These are phyloP conservation scores for Crossaster papposus DNA, from an alignment of 53 echinoderm and acorn worm species.

Conservation along the genomic window DNA sequence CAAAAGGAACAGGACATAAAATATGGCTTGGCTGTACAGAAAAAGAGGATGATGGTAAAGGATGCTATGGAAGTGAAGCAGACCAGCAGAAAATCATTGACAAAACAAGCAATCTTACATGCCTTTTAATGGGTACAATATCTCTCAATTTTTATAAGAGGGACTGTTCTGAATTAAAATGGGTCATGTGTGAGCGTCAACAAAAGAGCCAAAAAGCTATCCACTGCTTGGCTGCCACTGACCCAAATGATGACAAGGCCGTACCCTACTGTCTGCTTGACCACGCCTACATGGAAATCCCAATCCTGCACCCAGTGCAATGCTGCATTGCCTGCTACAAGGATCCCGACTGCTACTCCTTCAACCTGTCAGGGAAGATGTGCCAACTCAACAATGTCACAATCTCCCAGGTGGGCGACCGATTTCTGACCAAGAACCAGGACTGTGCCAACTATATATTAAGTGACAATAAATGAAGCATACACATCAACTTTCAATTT, in stretches of 20 bases:
- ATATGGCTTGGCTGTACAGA: not conserved
- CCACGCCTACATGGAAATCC: too few relatives aligned
- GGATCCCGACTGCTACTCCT: constrained; percentile 31
- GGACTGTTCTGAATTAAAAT: not conserved
- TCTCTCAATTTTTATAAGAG: not conserved
- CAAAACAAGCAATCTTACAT: too few relatives aligned
- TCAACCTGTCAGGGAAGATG: constrained; percentile 27
- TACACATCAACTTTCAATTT: too few relatives aligned
- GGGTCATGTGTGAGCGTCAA: not conserved
- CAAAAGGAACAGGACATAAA: not conserved
- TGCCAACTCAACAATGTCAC: constrained; percentile 45
- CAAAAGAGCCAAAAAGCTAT: not conserved
- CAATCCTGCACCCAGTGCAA: too few relatives aligned
- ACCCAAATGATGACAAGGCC: not conserved
- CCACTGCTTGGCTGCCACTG: not conserved
- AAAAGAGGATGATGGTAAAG: too few relatives aligned
- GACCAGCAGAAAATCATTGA: too few relatives aligned
- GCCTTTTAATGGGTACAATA: not conserved
- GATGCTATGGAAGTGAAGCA: too few relatives aligned
- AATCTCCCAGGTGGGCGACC: constrained; percentile 11
- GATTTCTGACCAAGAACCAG: not conserved
- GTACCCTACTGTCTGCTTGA: too few relatives aligned
- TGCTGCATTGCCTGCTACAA: constrained; percentile 14
- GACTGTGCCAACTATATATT: not conserved
- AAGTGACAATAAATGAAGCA: too few relatives aligned